Conservation (phyloP, 2,888 invertebrate genomes). For the Dascillus cervinus region DNA sequence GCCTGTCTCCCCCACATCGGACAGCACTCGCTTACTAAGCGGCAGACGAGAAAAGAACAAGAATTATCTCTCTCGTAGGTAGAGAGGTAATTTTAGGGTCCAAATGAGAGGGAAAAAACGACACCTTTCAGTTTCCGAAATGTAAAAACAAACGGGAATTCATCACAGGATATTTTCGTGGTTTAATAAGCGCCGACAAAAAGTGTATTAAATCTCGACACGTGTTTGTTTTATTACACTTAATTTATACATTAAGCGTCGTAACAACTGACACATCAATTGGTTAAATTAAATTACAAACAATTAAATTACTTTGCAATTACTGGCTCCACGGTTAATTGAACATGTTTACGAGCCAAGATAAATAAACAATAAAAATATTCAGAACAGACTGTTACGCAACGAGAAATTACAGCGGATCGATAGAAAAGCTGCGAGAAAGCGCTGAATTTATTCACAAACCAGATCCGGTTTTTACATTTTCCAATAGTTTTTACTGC, state of each 20-base stretch:
- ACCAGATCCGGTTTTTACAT: too few relatives aligned
- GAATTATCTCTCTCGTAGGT: neutral
- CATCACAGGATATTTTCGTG: too few relatives aligned
- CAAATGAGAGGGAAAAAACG: too few relatives aligned
- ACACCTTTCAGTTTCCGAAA: too few relatives aligned
- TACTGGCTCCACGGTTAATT: neutral
- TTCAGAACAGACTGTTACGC: too few relatives aligned
- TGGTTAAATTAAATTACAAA: constrained; percentile 8
- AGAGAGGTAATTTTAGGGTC: neutral
- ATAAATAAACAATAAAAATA: too few relatives aligned
- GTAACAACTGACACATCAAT: constrained; percentile 7
- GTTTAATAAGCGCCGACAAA: constrained; percentile 1
- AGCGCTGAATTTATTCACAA: too few relatives aligned
- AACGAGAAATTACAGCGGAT: too few relatives aligned
- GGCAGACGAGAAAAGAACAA: constrained; percentile 19
- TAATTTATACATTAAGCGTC: constrained; percentile 4
- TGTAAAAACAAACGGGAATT: too few relatives aligned
- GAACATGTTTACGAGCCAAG: too few relatives aligned
- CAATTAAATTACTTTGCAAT: constrained; percentile 7
- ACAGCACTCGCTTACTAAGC: constrained; percentile 20
- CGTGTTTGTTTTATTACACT: constrained; percentile 4
- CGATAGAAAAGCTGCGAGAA: too few relatives aligned
- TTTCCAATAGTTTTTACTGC: too few relatives aligned
- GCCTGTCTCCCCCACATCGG: constrained; percentile 32
- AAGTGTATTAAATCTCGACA: constrained; percentile 4